A percentile compares a stretch with the other conserved stretches of the same genome.
These are phyloP conservation scores for Phrynocephalus vlangalii DNA, from an alignment of 2,797 vertebrate species.

Conservation along the genomic window DNA sequence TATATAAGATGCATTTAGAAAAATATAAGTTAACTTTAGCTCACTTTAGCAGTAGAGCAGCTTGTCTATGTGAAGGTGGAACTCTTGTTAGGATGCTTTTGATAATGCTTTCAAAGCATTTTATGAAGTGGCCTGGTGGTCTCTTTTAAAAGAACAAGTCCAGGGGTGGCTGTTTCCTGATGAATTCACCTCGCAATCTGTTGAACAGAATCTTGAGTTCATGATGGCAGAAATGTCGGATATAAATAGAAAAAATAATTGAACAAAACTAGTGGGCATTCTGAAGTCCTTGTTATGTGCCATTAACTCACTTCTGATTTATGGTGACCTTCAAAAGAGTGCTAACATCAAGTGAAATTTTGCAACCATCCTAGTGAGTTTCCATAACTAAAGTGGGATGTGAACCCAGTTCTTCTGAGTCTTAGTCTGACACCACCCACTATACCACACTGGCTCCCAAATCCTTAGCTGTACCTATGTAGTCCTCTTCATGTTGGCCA, in stretches of 20 bases:
- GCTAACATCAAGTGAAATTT: too few relatives aligned
- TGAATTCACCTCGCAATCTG: neutral
- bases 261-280: neutral
- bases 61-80: neutral
- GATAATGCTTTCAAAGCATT: neutral
- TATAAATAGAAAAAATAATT: neutral
- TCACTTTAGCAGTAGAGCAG: neutral
- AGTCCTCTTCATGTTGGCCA: neutral
- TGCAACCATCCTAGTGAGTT: too few relatives aligned
- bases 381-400: too few relatives aligned
- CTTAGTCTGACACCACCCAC: too few relatives aligned
- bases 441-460: too few relatives aligned
- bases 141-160: neutral
- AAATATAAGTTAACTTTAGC: neutral
- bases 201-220: neutral
- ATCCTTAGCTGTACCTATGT: neutral
- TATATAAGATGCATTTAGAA: neutral
- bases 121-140: neutral
- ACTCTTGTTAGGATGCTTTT: neutral
- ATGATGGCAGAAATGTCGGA: neutral
- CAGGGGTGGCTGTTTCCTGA: neutral
- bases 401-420: too few relatives aligned
- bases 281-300: neutral
- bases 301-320: too few relatives aligned
- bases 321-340: too few relatives aligned